Base-by-base conservation (phyloP, 2,888 invertebrate genomes). In the Troglohyphantes excavatus region DNA sequence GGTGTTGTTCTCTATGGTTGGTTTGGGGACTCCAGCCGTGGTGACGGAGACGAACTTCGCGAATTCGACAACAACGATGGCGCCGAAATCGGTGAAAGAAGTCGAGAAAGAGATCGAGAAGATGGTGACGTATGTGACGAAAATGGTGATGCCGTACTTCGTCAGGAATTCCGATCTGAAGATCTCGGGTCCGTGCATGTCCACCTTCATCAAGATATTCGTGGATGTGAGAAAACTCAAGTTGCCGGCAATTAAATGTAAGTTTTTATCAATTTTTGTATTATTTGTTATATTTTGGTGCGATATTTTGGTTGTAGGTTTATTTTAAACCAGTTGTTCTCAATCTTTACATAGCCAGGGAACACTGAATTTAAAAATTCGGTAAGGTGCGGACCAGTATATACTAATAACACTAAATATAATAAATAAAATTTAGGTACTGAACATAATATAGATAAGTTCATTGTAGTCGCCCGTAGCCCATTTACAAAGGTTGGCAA, bases 91-190 rank as follows among this genome's bases (percentile, higher is more conserved):
- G 13, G 61, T 89, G n/a, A 68, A 61, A 76, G 68, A 89, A 27
- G 82, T 89, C 11, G 76, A 75, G 19, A 89, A 89, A 68, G 88
- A 89, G 6, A 27, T 82, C 17, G 82, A 82, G 21, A 61, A 17
- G 1, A n/a, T 82, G 6, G 26, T 89, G 9, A 63, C 68, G n/a
- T 75, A 39, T 17, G 63, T 82, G 9, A 73, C 88, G 0, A 89
- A 89, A 39, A 76, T 76, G 63, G 29, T 81, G 1, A 43, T 89
- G 33, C 88, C 88, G 1, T 82, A 89, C 23, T 76, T 89, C 13
- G 82, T 89, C 9, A 67, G 88, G 21, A 89, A 89, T 61, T 89
- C 88, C 0, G 88, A 89, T 13, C 26, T 89, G 46, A 89, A 89
- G 2, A 59, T 89, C 39, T 89, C 88, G 0, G 53, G 59, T 2